phyloP scores from a whole-genome alignment of 2,797 vertebrate genomes.

The Arremon brunneinucha region DNA sequence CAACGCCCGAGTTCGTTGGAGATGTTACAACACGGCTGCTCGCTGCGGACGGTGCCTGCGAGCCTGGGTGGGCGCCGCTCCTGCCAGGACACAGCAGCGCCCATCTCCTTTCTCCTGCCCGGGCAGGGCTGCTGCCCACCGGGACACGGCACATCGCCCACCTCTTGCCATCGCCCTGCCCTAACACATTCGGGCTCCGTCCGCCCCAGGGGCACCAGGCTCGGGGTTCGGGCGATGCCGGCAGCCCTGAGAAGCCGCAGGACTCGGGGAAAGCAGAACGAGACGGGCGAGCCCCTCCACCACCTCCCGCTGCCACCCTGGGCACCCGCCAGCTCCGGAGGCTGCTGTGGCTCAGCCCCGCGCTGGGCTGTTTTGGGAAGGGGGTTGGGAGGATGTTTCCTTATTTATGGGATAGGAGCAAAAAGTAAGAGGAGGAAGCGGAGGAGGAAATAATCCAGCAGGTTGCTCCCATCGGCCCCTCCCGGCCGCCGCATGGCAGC shows the following conservation, averaged over 20 bases:
- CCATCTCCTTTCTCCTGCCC: background rate
- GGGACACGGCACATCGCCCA: background rate
- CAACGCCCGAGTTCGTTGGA: background rate
- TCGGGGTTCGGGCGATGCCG: background rate
- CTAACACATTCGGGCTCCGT: background rate
- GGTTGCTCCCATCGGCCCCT: background rate
- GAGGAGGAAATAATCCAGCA: background rate
- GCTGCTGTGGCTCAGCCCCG: background rate
- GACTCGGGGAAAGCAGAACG: background rate
- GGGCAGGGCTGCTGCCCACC: background rate
- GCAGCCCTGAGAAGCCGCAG: background rate
- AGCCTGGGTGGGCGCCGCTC: background rate
- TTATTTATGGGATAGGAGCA: background rate
- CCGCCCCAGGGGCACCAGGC: background rate
- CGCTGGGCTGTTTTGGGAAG: rapidly evolving
- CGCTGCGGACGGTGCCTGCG: rapidly evolving
- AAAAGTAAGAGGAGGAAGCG: background rate
- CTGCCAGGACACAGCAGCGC: background rate
- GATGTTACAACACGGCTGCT: background rate
- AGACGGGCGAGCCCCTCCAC: background rate
- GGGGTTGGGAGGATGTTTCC: rapidly evolving
- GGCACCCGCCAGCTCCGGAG: background rate
- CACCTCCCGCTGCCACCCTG: background rate
- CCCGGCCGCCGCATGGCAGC: background rate
- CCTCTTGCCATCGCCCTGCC: background rate